A percentile compares a stretch with the other conserved stretches of the same genome.
Evolutionary conservation across 2,888 invertebrate genomes (phyloP).

Genomic region (Athripsodes cinereus): DNA sequence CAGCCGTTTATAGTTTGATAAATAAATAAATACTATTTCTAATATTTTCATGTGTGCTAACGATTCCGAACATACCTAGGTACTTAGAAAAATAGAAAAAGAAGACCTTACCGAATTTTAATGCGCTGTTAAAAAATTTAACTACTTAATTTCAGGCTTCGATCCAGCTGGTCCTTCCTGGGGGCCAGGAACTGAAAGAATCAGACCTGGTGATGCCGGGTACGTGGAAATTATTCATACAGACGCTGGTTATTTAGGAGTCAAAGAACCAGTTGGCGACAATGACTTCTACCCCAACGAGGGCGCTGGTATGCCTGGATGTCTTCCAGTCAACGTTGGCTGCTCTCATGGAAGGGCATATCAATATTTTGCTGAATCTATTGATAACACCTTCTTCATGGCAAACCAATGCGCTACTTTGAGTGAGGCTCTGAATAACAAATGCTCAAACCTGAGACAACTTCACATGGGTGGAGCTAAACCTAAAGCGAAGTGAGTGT

Average conservation of each 20-base stretch:
- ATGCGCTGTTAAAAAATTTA: no score
- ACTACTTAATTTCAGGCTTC: slow-evolving; percentile 18
- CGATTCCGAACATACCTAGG: no score
- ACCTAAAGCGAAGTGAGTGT: slow-evolving; percentile 18
- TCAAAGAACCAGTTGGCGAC: slow-evolving; percentile 17
- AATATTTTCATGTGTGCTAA: no score
- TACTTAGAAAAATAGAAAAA: no score
- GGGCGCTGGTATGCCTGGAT: slow-evolving; percentile 20
- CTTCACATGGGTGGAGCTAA: slow-evolving; percentile 23
- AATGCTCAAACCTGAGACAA: slow-evolving; percentile 17
- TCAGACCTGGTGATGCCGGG: slow-evolving; percentile 15
- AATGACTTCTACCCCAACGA: slow-evolving; percentile 23
- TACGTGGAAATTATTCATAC: slow-evolving; percentile 24
- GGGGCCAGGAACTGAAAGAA: slow-evolving; percentile 16
- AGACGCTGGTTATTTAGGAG: slow-evolving; percentile 16
- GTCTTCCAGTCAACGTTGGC: slow-evolving; percentile 7
- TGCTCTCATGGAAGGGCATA: slow-evolving; percentile 24
- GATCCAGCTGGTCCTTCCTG: slow-evolving; percentile 23
- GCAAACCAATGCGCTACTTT: slow-evolving; percentile 16
- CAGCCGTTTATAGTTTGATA: no score
- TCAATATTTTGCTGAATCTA: slow-evolving; percentile 22
- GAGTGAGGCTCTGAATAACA: slow-evolving; percentile 14
- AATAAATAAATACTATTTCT: no score
- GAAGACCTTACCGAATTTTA: no score
- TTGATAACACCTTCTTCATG: slow-evolving; percentile 21